A percentile compares a stretch with the other conserved stretches of the same genome.
These are phyloP conservation scores for Cromileptes altivelis DNA, from an alignment of 2,113 vertebrate species.

Conservation along the genomic window DNA sequence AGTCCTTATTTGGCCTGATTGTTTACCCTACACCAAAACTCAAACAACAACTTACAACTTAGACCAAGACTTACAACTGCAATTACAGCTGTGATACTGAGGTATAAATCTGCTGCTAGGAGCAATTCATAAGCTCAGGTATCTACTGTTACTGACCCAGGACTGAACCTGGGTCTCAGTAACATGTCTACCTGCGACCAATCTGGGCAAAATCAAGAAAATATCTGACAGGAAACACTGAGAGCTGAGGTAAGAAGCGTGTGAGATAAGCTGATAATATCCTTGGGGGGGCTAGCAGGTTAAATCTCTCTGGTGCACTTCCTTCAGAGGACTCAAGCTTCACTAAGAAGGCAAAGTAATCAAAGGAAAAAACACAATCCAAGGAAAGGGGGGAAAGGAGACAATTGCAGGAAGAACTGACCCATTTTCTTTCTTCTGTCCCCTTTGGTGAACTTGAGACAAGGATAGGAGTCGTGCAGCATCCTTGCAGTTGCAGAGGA, in stretches of 20 bases:
- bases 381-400: conserved; percentile 61
- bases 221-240: conserved; percentile 43
- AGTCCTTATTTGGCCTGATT: not conserved
- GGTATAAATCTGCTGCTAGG: not conserved
- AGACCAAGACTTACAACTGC: not conserved
- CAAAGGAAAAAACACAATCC: conserved; percentile 58
- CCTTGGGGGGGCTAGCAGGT: conserved; percentile 51
- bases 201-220: conserved; percentile 32
- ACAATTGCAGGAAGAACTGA: conserved; percentile 67
- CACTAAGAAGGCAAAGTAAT: conserved; percentile 29
- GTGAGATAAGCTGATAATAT: conserved; percentile 45
- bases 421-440: conserved; percentile 31
- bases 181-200: conserved; percentile 19
- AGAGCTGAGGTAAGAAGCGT: conserved; percentile 18
- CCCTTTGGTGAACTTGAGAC: conserved; percentile 41
- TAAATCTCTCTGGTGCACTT: conserved; percentile 54
- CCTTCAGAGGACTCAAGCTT: conserved; percentile 57
- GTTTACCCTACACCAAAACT: not conserved
- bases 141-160: conserved; percentile 3
- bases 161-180: conserved; percentile 6
- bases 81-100: not conserved
- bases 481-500: conserved; percentile 20
- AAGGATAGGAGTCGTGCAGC: conserved; percentile 26
- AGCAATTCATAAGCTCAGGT: not conserved
- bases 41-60: no score